Conservation (phyloP, 2,113 vertebrate genomes). For the Manacus vitellinus region DNA sequence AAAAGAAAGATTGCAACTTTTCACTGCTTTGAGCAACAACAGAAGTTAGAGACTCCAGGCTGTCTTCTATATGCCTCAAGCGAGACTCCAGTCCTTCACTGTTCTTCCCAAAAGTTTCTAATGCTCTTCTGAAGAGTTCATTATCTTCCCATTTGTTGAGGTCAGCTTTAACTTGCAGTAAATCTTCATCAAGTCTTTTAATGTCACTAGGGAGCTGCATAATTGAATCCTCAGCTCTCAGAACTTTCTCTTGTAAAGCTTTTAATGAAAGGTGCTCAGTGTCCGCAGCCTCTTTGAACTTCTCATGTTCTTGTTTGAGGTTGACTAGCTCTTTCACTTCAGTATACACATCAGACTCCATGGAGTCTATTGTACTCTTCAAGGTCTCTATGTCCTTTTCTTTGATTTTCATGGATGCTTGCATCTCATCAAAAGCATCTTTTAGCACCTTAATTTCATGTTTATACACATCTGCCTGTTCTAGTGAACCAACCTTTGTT, state of each 20-base stretch:
- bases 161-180: slow-evolving; percentile 59
- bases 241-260: slow-evolving; percentile 78
- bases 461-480: slow-evolving; percentile 66
- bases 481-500: slow-evolving; percentile 77
- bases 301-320: slow-evolving; percentile 84
- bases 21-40: slow-evolving; percentile 59
- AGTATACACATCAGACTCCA: slow-evolving; percentile 88
- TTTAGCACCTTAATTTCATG: slow-evolving; percentile 81
- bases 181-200: slow-evolving; percentile 67
- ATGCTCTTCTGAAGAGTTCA: slow-evolving; percentile 21
- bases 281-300: slow-evolving; percentile 78
- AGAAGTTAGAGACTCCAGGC: slow-evolving; percentile 42
- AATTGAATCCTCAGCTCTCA: slow-evolving; percentile 69
- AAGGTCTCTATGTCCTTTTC: slow-evolving; percentile 77
- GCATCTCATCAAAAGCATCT: slow-evolving; percentile 78
- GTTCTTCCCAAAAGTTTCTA: slow-evolving; percentile 65
- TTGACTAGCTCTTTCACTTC: slow-evolving; percentile 88
- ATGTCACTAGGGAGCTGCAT: slow-evolving; percentile 72
- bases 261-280: slow-evolving; percentile 77
- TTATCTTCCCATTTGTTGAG: slow-evolving; percentile 63
- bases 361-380: slow-evolving; percentile 79
- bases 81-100: slow-evolving; percentile 76
- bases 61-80: slow-evolving; percentile 78
- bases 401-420: slow-evolving; percentile 67
- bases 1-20: slow-evolving; percentile 74